Conservation (phyloP, 2,113 vertebrate genomes). For the Azemiops feae region DNA sequence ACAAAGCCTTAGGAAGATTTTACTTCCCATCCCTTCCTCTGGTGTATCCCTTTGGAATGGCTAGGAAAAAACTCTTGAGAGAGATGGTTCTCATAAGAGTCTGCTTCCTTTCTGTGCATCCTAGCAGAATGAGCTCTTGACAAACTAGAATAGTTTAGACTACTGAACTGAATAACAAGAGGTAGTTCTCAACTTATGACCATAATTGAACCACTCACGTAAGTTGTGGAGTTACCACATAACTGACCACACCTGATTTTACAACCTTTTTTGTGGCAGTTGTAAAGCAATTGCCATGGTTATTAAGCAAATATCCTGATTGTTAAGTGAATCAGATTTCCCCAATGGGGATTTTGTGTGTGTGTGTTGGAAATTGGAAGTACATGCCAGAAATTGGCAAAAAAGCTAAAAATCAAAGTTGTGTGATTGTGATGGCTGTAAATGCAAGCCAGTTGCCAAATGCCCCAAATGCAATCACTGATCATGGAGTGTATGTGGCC, state of each 20-base stretch:
- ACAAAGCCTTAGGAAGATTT: background rate
- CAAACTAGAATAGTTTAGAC: background rate
- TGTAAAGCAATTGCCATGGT: background rate
- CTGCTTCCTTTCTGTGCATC: background rate
- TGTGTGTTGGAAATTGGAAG: background rate
- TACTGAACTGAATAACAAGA: no score
- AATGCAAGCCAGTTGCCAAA: background rate
- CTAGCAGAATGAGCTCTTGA: background rate
- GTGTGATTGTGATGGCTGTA: background rate
- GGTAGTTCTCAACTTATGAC: no score
- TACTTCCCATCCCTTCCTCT: background rate
- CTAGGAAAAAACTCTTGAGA: background rate
- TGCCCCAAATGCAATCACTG: background rate
- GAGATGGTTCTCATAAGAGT: background rate
- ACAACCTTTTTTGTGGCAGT: background rate
- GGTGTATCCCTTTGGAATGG: background rate
- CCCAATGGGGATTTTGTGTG: background rate
- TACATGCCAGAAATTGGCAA: background rate
- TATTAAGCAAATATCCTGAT: background rate
- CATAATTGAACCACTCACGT: no score
- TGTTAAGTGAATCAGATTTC: background rate
- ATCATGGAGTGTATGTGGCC: background rate
- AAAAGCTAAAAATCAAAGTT: background rate
- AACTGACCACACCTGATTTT: background rate
- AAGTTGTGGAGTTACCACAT: no score